phyloP scores from a whole-genome alignment of 2,888 invertebrate genomes.

The Cyrtodaria siliqua region DNA sequence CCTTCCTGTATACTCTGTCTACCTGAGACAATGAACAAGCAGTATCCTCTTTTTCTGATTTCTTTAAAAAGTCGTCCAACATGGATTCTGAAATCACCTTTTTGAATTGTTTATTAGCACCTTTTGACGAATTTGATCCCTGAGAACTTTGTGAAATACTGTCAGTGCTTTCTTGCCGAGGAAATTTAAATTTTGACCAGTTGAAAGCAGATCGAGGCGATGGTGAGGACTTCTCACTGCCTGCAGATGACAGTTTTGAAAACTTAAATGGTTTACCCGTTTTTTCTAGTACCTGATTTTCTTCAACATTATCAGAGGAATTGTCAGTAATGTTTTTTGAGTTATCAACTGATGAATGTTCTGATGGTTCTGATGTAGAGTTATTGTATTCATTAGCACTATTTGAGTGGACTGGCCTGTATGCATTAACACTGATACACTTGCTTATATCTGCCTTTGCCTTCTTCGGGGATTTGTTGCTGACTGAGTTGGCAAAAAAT shows the following conservation, averaged over 20 bases:
- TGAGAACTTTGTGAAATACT: not conserved
- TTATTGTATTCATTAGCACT: slow-evolving; percentile 37
- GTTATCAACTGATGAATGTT: slow-evolving; percentile 5
- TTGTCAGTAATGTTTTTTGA: not conserved
- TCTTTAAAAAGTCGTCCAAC: too few species aligned
- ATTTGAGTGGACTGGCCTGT: slow-evolving; percentile 48
- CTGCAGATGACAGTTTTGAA: slow-evolving; percentile 12
- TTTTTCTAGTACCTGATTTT: not conserved
- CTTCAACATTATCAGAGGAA: not conserved
- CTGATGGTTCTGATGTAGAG: not conserved
- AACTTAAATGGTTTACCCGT: slow-evolving; percentile 29
- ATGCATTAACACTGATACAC: slow-evolving; percentile 2
- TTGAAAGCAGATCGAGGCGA: slow-evolving; percentile 69
- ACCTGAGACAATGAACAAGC: too few species aligned
- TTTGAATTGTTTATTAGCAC: too few species aligned
- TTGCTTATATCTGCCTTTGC: not conserved
- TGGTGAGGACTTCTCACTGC: slow-evolving; percentile 17
- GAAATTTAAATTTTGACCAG: slow-evolving; percentile 73
- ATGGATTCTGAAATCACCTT: too few species aligned
- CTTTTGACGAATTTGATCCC: not conserved
- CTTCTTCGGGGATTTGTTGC: not conserved
- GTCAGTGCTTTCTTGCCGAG: slow-evolving; percentile 34
- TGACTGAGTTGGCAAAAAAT: slow-evolving; percentile 20
- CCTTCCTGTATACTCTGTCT: not conserved
- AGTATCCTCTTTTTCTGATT: too few species aligned